phyloP scores from a whole-genome alignment of 2,113 vertebrate genomes.

The Equus quagga region DNA sequence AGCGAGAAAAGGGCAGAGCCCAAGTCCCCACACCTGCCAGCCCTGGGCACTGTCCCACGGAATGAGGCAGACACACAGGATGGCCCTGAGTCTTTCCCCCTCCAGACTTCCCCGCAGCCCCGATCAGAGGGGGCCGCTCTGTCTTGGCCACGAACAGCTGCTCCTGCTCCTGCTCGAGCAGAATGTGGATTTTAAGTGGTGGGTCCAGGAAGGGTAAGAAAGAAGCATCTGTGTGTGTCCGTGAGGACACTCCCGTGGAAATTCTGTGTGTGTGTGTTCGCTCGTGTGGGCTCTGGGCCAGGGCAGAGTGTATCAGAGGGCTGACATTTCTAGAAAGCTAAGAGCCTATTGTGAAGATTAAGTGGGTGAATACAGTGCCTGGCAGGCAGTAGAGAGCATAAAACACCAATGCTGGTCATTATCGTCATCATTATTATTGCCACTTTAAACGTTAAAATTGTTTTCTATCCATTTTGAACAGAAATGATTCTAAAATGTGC shows the following conservation, averaged over 20 bases:
- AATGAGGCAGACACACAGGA: not conserved
- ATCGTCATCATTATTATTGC: accelerated
- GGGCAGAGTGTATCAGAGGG: accelerated
- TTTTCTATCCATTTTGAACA: not conserved
- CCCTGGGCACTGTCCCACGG: accelerated
- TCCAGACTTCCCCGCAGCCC: accelerated
- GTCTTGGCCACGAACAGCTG: accelerated
- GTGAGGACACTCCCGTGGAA: not conserved
- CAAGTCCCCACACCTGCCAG: not conserved
- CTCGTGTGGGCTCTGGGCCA: not conserved
- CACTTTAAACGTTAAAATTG: not conserved
- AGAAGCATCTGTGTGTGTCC: too few relatives aligned
- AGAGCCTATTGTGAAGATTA: not conserved
- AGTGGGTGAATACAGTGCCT: not conserved
- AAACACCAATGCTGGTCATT: not conserved
- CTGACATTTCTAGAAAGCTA: not conserved
- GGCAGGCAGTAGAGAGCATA: accelerated
- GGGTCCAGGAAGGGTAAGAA: not conserved
- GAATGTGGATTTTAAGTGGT: not conserved
- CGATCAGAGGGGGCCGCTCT: accelerated
- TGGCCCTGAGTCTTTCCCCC: not conserved
- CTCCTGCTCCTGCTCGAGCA: too few relatives aligned
- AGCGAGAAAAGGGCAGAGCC: not conserved
- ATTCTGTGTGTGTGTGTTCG: accelerated
- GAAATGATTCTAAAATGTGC: not conserved